Conservation (phyloP, 2,888 invertebrate genomes). For the Acanthosepion pharaonis region DNA sequence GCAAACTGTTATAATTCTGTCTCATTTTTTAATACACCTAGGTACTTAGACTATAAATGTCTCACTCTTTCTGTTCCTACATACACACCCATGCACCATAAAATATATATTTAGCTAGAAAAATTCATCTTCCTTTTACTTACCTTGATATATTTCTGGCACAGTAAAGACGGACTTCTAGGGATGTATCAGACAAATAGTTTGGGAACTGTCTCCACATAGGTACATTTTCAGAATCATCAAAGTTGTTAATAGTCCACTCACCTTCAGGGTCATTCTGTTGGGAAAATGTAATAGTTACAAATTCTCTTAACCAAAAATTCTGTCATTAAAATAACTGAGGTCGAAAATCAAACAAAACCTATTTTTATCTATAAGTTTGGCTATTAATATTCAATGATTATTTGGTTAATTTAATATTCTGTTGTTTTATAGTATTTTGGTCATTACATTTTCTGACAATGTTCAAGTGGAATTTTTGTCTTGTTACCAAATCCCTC, state of each 20-base stretch:
- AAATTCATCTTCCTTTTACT: neutral
- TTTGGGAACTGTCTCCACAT: constrained; percentile 53
- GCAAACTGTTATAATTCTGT: no score
- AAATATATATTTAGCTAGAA: neutral
- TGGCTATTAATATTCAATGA: no score
- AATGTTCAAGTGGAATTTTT: neutral
- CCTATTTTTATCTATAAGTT: no score
- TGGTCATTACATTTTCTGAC: neutral
- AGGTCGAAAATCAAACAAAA: neutral
- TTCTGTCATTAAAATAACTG: neutral
- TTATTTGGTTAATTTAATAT: neutral
- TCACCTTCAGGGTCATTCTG: constrained; percentile 60
- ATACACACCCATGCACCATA: neutral
- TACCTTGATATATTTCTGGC: constrained; percentile 61
- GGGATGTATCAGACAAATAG: constrained; percentile 59
- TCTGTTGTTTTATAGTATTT: neutral
- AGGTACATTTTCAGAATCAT: constrained; percentile 47
- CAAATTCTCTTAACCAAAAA: neutral
- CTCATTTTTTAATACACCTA: no score
- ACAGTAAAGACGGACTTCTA: constrained; percentile 59
- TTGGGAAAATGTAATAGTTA: neutral
- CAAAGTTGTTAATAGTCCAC: constrained; percentile 56
- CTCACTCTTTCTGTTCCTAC: no score
- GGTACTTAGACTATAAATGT: no score
- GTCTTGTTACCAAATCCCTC: neutral